A percentile compares a stretch with the other conserved stretches of the same genome.
Evolutionary conservation across 2,113 vertebrate genomes (phyloP).

Genomic region (Balaeniceps rex): DNA sequence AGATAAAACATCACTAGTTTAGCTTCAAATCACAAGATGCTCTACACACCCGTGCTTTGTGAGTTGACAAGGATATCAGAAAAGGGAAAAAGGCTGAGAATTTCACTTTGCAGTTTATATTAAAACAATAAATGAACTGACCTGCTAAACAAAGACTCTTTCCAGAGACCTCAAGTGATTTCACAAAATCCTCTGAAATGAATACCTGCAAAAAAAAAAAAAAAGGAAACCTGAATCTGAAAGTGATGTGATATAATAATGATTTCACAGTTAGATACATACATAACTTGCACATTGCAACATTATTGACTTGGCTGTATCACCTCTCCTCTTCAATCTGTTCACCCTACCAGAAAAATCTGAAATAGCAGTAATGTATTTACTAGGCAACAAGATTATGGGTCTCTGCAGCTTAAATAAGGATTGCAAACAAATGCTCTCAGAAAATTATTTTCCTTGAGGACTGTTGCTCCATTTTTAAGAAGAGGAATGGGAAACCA

Average conservation of each 20-base stretch:
- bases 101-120: background rate
- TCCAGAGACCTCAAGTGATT: background rate
- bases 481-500: background rate
- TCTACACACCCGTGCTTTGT: background rate
- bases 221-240: background rate
- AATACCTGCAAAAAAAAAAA: background rate
- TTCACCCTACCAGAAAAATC: background rate
- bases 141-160: background rate
- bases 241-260: background rate
- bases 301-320: background rate
- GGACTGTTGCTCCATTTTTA: background rate
- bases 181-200: background rate
- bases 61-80: background rate
- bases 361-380: background rate
- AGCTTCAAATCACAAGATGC: background rate
- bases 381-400: background rate
- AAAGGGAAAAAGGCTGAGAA: background rate
- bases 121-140: background rate
- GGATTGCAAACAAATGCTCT: background rate
- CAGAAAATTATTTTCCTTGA: background rate
- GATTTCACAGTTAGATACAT: background rate
- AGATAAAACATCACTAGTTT: background rate
- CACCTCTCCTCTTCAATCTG: background rate
- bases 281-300: background rate
- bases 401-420: background rate